phyloP scores from a whole-genome alignment of 2,888 invertebrate genomes.

The Pelosia muscerda region DNA sequence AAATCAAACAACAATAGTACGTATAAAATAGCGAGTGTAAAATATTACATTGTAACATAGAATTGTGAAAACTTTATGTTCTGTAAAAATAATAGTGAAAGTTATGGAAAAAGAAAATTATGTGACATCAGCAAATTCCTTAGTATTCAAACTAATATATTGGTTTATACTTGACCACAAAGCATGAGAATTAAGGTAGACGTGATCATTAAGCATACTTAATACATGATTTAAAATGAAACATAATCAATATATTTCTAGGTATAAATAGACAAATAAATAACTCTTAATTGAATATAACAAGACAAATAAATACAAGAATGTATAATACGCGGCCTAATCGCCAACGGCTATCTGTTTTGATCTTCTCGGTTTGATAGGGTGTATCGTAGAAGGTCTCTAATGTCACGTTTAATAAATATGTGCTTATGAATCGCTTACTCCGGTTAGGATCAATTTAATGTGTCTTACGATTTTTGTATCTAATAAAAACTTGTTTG shows the following conservation, averaged over 20 bases:
- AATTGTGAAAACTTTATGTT: neutral
- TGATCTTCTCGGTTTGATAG: too few relatives aligned
- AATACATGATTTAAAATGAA: too few relatives aligned
- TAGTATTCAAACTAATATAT: neutral
- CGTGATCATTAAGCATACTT: too few relatives aligned
- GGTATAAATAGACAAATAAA: too few relatives aligned
- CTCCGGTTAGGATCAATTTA: neutral
- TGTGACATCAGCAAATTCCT: neutral
- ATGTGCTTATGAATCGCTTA: too few relatives aligned
- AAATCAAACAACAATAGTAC: conserved; percentile 13
- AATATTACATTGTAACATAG: conserved; percentile 1
- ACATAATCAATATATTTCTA: too few relatives aligned
- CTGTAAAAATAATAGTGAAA: neutral
- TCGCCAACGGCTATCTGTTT: too few relatives aligned
- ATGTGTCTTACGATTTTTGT: neutral
- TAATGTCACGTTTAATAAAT: too few relatives aligned
- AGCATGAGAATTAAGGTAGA: neutral
- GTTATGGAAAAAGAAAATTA: neutral
- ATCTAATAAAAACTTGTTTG: neutral
- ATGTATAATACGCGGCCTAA: too few relatives aligned
- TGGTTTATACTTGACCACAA: neutral
- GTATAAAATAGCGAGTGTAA: conserved; percentile 11
- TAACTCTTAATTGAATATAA: too few relatives aligned
- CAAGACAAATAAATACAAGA: too few relatives aligned
- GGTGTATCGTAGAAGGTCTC: too few relatives aligned